Base-by-base conservation (phyloP, 2,113 vertebrate species). In the Charina bottae region DNA sequence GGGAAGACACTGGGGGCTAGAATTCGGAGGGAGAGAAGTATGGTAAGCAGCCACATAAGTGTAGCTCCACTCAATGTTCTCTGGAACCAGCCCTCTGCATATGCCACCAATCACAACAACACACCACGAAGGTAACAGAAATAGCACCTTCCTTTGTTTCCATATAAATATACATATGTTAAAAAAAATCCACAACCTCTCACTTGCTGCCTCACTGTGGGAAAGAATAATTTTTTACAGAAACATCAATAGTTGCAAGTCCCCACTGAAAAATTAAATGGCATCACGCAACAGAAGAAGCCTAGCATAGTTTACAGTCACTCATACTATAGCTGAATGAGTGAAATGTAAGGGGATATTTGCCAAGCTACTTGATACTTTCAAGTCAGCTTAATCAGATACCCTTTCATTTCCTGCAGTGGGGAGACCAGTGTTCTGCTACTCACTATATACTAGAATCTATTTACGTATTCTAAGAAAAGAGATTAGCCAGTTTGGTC, bases 371-470 rank as follows among this genome's bases (percentile, higher is more conserved):
- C 96, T 96, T 95, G 97, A 97, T 96, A 98, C 98, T 98, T 95
- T 97, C 98, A 97, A 95, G 98, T 98, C 94, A 98, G 97, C 97
- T 99, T 98, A 97, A 97, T 97, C 95, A 98, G 97, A 98, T 97
- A 96, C 97, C 95, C 94, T 94, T 87, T 92, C 93, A 96, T 97
- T 98, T 98, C 98, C 97, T 98, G 97, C 93, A 95, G 94, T 94
- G 93, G 88, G 93, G 93, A 92, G 94, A 96, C 94, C 91, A 42
- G 92, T 93, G 93, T 90, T 96, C 95, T 97, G 94, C 94, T 93
- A 72, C 84, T 91, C 49, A 94, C 92, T 94, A 96, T 93, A 95
- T 91, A 46, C 93, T 93, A 92, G 94, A n/a, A 53, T 96, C 95
- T 94, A 92, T 95, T 96, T 87, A 94, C 78, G 93, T 88, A 94